Evolutionary conservation across 2,113 vertebrate species (phyloP), one percentile per base, ranked within the genome.

Genomic region (Bettongia penicillata): DNA sequence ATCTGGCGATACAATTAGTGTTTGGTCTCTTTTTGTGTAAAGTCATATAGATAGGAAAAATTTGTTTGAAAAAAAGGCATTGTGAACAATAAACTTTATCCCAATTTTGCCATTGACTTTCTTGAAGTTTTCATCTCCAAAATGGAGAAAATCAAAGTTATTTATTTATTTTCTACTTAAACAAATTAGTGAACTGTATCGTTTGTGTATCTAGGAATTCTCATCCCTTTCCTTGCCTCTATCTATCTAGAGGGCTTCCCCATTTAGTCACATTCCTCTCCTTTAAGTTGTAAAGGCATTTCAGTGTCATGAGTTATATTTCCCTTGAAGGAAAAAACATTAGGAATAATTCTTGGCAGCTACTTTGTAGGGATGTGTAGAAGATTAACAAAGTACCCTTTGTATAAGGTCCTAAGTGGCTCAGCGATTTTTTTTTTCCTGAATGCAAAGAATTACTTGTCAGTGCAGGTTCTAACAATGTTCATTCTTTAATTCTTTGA

Each of bases 381-480:
- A 89, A 0, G 31, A 53, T 61, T 48, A 92, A 49, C 25, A 49
- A 91, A 95, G 93, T 51, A 68, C 28, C 12, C 26, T 94, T 91
- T 95, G 89, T 68, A 49, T 51, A 51, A 90, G 22, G 55, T 91
- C 89, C 53, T 94, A 49, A 89, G 31, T 89, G 89, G 22, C 25
- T 10, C 9, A 93, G 51, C 31, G n/a, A 28, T 77, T 61, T 19
- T 43, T 61, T 19, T 43, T 90, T 53, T 53, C 96, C 84, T 57
- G 24, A 92, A 51, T n/a, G 47, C 0, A 25, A 68, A 95, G 84
- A 93, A 50, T 51, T 3, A 91, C 50, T 94, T 68, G 3, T 91
- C 26, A 8, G 92, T 93, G n/a, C 47, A 90, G 89, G 11, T 48
- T 95, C 95, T n/a, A 92, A 51, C 91, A 94, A 92, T 93, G 77